phyloP scores from a whole-genome alignment of 2,888 invertebrate genomes.

The Mactromeris polynyma region DNA sequence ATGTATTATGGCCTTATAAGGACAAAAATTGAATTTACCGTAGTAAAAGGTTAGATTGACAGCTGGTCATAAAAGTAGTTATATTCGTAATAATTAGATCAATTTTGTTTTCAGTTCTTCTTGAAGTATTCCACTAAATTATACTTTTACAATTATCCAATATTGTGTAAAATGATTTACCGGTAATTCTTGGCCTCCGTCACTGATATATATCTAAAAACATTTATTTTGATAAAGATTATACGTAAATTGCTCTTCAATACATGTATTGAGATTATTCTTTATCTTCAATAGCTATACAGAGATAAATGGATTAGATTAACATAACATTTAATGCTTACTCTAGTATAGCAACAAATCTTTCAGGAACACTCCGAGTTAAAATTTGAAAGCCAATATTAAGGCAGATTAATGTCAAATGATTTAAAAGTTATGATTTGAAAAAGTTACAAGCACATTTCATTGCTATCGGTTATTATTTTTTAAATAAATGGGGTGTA shows the following conservation, averaged over 20 bases:
- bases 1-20: background rate
- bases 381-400: conserved; percentile 21
- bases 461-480: too few relatives aligned
- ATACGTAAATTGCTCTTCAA: background rate
- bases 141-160: background rate
- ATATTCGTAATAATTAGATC: background rate
- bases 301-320: conserved; percentile 3
- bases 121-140: background rate
- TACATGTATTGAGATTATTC: background rate
- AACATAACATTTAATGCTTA: background rate
- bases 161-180: background rate
- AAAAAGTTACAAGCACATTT: background rate
- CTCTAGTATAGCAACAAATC: background rate
- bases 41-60: background rate
- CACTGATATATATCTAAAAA: conserved; percentile 8
- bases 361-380: background rate
- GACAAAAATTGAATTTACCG: background rate
- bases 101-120: background rate
- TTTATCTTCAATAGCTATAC: background rate
- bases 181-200: background rate
- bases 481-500: too few relatives aligned
- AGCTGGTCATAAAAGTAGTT: background rate
- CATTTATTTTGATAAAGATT: conserved; percentile 18
- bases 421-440: conserved; percentile 20
- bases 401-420: conserved; percentile 24